Evolutionary conservation across 2,113 vertebrate species (phyloP).

Genomic region (Halcyon malimbica): DNA sequence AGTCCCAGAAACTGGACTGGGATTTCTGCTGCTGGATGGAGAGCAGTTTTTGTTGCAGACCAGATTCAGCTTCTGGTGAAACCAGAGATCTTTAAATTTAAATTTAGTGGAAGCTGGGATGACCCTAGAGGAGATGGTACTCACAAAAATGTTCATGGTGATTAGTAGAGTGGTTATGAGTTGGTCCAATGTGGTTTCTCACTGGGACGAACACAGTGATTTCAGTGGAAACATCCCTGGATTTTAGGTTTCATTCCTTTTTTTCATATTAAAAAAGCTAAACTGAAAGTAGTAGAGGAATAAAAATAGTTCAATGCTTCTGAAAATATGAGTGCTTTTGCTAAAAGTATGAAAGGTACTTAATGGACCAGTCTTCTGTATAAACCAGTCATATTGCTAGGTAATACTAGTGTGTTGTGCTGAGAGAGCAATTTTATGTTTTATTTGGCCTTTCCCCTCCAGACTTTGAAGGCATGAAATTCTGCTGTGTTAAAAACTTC

Average conservation of each 20-base stretch:
- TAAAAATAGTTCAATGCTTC: not conserved
- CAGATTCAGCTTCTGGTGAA: not conserved
- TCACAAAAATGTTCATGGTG: not conserved
- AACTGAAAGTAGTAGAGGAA: not conserved
- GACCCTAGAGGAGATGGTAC: not conserved
- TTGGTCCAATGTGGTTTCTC: not conserved
- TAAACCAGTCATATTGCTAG: not conserved
- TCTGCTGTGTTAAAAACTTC: not conserved
- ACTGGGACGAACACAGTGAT: not conserved
- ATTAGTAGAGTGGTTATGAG: not conserved
- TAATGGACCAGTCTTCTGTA: not conserved
- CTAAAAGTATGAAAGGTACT: not conserved
- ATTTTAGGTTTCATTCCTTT: not conserved
- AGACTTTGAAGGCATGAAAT: not conserved
- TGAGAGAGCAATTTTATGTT: not conserved
- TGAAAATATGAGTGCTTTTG: not conserved
- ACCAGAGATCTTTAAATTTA: not conserved
- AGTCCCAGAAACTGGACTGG: not conserved
- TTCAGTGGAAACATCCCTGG: not conserved
- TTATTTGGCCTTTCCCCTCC: slow-evolving; percentile 7
- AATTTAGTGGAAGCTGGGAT: not conserved
- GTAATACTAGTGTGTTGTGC: not conserved
- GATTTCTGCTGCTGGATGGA: not conserved
- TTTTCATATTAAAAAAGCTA: not conserved
- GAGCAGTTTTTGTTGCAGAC: not conserved